phyloP scores from a whole-genome alignment of 1,140 invertebrate species.

The Ips typographus region DNA sequence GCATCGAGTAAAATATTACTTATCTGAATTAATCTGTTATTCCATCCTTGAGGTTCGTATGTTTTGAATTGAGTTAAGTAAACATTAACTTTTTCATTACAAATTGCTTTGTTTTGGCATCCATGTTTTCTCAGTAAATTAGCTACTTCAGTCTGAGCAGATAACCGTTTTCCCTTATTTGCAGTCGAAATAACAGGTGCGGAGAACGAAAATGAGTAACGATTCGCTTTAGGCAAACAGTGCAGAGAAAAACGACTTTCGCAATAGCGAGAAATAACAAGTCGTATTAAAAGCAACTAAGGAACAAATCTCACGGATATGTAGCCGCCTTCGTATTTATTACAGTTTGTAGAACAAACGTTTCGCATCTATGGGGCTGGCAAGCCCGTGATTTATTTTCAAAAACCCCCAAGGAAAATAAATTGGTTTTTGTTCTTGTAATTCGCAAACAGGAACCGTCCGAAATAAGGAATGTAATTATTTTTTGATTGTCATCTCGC shows the following conservation, averaged over 20 bases:
- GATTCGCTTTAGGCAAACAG: not conserved
- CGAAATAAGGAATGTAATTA: constrained; percentile 10
- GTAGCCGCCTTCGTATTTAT: not conserved
- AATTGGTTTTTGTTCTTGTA: not conserved
- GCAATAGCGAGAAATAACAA: not conserved
- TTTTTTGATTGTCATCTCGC: constrained; percentile 10
- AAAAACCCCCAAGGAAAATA: not conserved
- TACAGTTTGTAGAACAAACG: not conserved
- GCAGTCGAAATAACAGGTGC: not conserved
- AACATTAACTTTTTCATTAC: no score
- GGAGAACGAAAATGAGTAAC: not conserved
- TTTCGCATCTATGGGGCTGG: not conserved
- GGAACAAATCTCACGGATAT: not conserved
- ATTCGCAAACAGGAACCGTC: not conserved
- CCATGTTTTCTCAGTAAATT: not conserved
- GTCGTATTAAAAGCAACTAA: not conserved
- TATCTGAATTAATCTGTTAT: no score
- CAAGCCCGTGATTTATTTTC: not conserved
- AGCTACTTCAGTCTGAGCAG: not conserved
- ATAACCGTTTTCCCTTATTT: not conserved
- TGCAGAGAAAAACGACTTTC: not conserved
- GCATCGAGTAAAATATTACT: no score
- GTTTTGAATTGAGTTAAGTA: no score
- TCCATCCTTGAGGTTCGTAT: no score
- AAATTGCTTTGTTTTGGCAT: no score